Base-by-base conservation (phyloP, 2,113 vertebrate species). In the Peromyscus maniculatus region DNA sequence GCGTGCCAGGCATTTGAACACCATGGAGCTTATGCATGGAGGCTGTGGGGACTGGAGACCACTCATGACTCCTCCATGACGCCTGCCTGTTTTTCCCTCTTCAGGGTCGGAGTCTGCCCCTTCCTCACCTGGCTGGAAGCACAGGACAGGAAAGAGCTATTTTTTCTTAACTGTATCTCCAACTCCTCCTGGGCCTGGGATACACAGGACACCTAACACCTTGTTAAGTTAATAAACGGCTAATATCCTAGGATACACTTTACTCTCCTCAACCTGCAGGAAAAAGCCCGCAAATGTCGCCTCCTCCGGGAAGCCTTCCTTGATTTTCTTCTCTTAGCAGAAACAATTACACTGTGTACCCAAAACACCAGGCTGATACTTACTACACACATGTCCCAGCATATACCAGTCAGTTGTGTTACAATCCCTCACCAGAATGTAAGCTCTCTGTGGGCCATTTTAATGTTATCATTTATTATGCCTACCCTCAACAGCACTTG, bases 231-330 rank as follows among this genome's bases (percentile, higher is more conserved):
- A 87, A 64, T 31, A 89, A 57, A 66, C n/a, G 39, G 43, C 57
- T 57, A 43, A 55, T 31, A 28, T 52, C 39, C 49, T 43, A 33
- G 79, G 62, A 75, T 19, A 62, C 11, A 26, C 43, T 80, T 82
- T 82, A 66, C 46, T 67, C 93, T 71, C 66, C 59, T 39, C 3
- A 3, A 78, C 71, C 80, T 28, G 49, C 5, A 57, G 74, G 69
- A 64, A n/a, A 92, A 93, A 72, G 33, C 57, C n/a, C 57, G 11
- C 62, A 91, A 86, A 89, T 7, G 22, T 26, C 89, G 94, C 66
- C 59, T 87, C 66, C 80, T 96, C 64, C 55, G n/a, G 90, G 74
- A 97, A 96, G 69, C 66, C 89, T 66, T 82, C 91, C 12, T n/a
- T 49, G 57, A 92, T 69, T 95, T 59, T 36, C 17, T 69, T 92